Conservation (phyloP, 2,797 vertebrate species). For the Meda fulgida region DNA sequence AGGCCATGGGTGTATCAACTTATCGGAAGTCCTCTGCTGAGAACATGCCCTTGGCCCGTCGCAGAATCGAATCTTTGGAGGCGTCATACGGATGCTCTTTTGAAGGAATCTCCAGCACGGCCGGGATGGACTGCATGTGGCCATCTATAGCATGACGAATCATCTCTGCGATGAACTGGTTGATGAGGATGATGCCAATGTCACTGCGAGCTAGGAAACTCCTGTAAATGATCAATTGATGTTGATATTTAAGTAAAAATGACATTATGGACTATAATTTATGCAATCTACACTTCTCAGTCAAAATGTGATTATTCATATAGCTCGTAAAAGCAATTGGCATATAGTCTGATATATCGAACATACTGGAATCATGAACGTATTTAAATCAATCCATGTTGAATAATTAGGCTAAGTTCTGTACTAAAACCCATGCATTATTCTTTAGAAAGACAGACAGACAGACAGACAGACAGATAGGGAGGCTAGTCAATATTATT, state of each 20-base stretch:
- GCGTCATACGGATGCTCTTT: conserved; percentile 97
- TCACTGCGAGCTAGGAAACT: conserved; percentile 89
- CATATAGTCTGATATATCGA: not conserved
- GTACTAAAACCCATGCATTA: too few relatives aligned
- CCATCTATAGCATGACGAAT: conserved; percentile 92
- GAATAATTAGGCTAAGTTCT: too few relatives aligned
- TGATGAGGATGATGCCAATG: conserved; percentile 95
- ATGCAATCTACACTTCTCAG: not conserved
- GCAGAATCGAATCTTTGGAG: conserved; percentile 93
- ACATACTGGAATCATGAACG: too few relatives aligned
- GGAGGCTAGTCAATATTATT: not conserved
- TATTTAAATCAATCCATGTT: too few relatives aligned
- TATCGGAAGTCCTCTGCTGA: conserved; percentile 90
- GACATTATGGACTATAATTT: not conserved
- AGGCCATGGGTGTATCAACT: conserved; percentile 14
- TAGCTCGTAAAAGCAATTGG: not conserved
- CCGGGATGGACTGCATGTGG: conserved; percentile 89
- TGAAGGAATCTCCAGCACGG: conserved; percentile 93
- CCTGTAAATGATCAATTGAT: conserved; percentile 71
- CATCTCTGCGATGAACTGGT: conserved; percentile 95
- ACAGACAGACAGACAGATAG: not conserved
- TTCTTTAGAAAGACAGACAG: not conserved
- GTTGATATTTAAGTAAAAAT: not conserved
- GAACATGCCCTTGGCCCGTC: conserved; percentile 93
- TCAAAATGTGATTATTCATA: not conserved